Evolutionary conservation across 1,140 invertebrate genomes (phyloP).

Genomic region (Psix sp.): DNA sequence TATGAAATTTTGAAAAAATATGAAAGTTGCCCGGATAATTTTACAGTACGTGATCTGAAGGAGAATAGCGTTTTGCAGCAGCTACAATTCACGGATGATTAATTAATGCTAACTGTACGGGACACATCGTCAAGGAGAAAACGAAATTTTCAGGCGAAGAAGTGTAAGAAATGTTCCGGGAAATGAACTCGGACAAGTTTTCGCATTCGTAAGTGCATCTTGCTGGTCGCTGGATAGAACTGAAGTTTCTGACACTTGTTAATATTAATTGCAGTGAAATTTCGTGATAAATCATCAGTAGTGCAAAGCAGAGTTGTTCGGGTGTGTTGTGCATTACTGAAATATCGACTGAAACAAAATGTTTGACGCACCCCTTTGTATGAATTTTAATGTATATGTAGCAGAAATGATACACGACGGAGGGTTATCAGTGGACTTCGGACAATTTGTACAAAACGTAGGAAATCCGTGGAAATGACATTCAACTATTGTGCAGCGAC

Average conservation of each 20-base stretch:
- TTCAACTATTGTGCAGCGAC: constrained; percentile 34
- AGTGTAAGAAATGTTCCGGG: neutral
- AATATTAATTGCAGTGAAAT: constrained; percentile 42
- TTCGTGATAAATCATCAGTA: constrained; percentile 46
- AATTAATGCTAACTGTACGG: constrained; percentile 1
- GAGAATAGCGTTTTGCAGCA: neutral
- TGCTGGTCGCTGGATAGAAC: neutral
- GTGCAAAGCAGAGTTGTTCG: constrained; percentile 34
- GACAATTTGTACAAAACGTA: constrained; percentile 52
- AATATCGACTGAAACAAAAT: constrained; percentile 56
- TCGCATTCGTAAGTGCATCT: neutral
- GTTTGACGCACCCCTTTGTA: constrained; percentile 51
- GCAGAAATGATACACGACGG: constrained; percentile 55
- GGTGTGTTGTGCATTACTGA: constrained; percentile 40
- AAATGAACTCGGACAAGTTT: too few relatives aligned
- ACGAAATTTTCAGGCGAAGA: neutral
- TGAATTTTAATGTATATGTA: constrained; percentile 61
- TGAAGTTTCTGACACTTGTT: constrained; percentile 29
- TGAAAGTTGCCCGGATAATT: neutral
- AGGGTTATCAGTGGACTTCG: constrained; percentile 49
- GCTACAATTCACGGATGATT: constrained; percentile 6
- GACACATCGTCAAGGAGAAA: neutral
- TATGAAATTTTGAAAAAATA: constrained; percentile 3
- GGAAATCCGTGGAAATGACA: constrained; percentile 44
- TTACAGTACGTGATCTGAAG: neutral